phyloP scores from a whole-genome alignment of 2,113 vertebrate genomes.

The Sialia sialis region DNA sequence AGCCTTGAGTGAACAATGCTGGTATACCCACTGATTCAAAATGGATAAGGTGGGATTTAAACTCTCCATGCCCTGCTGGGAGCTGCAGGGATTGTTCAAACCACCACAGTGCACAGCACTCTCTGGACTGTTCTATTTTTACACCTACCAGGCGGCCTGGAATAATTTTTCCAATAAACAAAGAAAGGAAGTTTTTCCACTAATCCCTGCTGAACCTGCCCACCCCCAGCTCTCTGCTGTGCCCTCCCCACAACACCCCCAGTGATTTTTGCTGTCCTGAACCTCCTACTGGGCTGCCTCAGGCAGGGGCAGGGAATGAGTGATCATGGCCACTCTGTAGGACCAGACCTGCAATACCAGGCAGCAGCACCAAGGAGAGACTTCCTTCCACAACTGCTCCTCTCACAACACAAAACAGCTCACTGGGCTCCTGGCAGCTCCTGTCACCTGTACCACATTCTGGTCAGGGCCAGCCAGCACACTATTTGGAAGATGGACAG shows the following conservation, averaged over 20 bases:
- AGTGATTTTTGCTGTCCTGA: background rate
- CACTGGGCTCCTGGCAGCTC: background rate
- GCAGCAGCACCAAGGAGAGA: background rate
- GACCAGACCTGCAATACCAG: background rate
- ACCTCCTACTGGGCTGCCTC: background rate
- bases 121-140: background rate
- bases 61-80: background rate
- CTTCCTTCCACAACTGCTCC: background rate
- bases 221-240: background rate
- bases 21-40: background rate
- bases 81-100: background rate
- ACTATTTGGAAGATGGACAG: background rate
- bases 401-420: background rate
- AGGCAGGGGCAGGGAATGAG: background rate
- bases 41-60: background rate
- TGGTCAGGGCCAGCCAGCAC: background rate
- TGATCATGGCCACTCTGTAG: background rate
- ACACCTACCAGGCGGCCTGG: background rate
- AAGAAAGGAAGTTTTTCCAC: background rate
- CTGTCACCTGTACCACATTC: background rate
- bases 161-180: background rate
- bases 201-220: background rate
- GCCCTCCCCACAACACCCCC: background rate
- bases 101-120: background rate
- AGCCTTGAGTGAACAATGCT: background rate